Evolutionary conservation across 2,888 invertebrate genomes (phyloP).

Genomic region (Ennomos fuscantarius): DNA sequence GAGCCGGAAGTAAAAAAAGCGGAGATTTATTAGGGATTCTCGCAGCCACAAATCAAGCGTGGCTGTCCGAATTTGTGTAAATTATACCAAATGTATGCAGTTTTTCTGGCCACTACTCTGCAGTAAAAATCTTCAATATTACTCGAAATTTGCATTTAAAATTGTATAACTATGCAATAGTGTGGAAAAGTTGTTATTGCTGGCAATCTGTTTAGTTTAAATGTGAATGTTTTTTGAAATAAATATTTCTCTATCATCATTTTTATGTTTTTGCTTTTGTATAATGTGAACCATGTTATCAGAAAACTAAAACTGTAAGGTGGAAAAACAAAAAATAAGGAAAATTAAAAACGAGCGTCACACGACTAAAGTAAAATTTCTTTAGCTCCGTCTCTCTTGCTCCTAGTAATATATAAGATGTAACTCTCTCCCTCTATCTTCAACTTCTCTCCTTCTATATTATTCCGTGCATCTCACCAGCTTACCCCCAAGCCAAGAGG

Average conservation of each 20-base stretch:
- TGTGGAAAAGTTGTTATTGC: constrained; percentile 16
- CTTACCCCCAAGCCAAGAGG: too few relatives aligned
- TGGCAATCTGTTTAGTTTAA: constrained; percentile 1
- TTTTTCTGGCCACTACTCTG: constrained; percentile 49
- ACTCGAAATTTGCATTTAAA: constrained; percentile 33
- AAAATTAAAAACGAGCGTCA: too few relatives aligned
- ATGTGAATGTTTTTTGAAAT: neutral
- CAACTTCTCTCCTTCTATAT: too few relatives aligned
- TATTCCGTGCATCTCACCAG: too few relatives aligned
- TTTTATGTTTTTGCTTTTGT: too few relatives aligned
- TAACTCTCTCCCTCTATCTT: too few relatives aligned
- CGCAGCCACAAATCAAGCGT: constrained; percentile 72
- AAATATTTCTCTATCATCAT: neutral
- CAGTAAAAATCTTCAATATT: constrained; percentile 47
- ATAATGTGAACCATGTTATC: too few relatives aligned
- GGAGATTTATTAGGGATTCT: constrained; percentile 72
- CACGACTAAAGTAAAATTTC: too few relatives aligned
- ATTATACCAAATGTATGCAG: constrained; percentile 56
- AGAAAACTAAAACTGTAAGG: too few relatives aligned
- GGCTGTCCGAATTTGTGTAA: constrained; percentile 71
- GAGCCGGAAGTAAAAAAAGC: constrained; percentile 47
- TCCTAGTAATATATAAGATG: too few relatives aligned
- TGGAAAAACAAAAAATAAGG: too few relatives aligned
- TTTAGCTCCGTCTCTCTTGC: too few relatives aligned
- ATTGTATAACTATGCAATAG: constrained; percentile 25